Evolutionary conservation across 2,113 vertebrate genomes (phyloP).

Genomic region (Phodopus roborovskii): DNA sequence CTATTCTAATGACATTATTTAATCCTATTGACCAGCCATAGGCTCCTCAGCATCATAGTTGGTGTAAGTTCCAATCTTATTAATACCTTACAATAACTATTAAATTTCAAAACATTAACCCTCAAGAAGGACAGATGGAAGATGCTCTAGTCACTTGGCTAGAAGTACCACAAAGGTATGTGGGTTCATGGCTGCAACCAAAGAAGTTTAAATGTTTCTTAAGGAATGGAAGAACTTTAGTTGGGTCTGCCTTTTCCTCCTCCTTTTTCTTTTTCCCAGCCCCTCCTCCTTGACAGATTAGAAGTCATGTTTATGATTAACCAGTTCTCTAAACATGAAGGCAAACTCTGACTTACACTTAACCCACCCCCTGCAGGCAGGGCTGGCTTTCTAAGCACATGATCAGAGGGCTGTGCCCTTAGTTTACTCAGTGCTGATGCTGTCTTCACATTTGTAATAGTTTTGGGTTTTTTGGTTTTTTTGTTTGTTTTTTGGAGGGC

Average conservation of each 20-base stretch:
- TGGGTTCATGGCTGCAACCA: not conserved
- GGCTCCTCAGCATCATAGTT: not conserved
- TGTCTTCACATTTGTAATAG: not conserved
- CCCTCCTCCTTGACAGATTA: not conserved
- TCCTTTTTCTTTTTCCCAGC: not conserved
- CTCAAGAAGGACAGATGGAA: not conserved
- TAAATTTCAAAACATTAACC: not conserved
- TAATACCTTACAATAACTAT: not conserved
- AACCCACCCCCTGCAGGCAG: not conserved
- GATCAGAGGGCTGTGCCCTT: not conserved
- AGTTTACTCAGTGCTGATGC: not conserved
- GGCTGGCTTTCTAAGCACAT: rapidly evolving
- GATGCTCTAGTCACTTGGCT: not conserved
- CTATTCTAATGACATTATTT: not conserved
- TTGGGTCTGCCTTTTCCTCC: no score
- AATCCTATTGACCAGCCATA: not conserved
- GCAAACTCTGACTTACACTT: not conserved
- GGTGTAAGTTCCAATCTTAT: not conserved
- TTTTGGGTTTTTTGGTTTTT: not conserved
- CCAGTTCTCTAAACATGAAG: not conserved
- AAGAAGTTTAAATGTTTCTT: not conserved
- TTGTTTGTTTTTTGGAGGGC: no score
- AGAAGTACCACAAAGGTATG: rapidly evolving
- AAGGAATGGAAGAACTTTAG: not conserved
- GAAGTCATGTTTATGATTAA: not conserved